Percentiles rank a stretch among this genome's conserved stretches.
Conservation (phyloP, 2,888 invertebrate species). For the Drosophila barbarae region DNA sequence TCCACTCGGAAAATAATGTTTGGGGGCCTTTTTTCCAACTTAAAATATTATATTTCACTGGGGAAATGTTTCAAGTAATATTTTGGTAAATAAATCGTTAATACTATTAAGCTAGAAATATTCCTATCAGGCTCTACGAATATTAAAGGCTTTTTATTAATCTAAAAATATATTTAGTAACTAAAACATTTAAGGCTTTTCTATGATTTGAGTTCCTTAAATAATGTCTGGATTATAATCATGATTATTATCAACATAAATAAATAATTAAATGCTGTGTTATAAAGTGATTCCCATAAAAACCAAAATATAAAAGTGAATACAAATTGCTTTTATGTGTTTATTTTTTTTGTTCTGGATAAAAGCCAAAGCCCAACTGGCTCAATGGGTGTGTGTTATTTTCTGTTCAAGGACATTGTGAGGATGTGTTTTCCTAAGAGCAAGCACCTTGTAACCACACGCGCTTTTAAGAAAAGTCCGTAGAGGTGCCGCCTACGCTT, state of each 20-base stretch:
- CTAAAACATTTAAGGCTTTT: no score
- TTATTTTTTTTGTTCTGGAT: background rate
- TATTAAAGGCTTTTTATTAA: background rate
- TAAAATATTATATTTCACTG: background rate
- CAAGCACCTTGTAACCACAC: slow-evolving; percentile 1
- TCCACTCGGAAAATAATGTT: background rate
- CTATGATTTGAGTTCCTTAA: background rate
- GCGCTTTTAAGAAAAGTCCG: slow-evolving; percentile 6
- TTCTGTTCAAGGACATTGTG: slow-evolving; percentile 1
- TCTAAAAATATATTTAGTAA: no score
- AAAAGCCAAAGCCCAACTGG: background rate
- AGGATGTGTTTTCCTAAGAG: slow-evolving; percentile 2
- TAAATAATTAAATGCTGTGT: background rate
- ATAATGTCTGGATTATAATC: background rate
- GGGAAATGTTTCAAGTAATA: background rate
- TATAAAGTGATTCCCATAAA: background rate
- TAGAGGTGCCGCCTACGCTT: slow-evolving; percentile 4
- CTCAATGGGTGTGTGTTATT: background rate
- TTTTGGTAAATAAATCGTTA: background rate
- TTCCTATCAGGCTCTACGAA: background rate
- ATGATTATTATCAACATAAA: background rate
- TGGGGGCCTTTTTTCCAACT: background rate
- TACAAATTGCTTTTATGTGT: slow-evolving; percentile 3
- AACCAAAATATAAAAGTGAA: background rate
- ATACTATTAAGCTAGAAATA: background rate